phyloP scores from a whole-genome alignment of 2,113 vertebrate species.

The Onychostruthus taczanowskii region DNA sequence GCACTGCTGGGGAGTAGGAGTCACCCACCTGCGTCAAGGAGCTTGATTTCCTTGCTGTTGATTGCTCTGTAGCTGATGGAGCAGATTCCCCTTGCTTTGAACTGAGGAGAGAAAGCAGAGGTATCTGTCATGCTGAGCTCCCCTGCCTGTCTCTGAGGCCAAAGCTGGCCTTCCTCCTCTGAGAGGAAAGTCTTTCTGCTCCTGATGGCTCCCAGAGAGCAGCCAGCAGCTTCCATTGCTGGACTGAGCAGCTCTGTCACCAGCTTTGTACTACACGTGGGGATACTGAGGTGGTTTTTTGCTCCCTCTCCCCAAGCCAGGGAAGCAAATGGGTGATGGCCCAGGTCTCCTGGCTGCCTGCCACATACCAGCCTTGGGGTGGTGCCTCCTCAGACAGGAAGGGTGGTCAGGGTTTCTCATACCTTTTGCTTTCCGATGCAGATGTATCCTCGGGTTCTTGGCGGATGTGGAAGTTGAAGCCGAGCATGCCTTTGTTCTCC shows the following conservation, averaged over 20 bases:
- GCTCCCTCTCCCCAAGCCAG: background rate
- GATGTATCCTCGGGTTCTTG: conserved; percentile 26
- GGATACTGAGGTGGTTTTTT: background rate
- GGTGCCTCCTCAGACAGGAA: background rate
- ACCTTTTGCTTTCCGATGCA: conserved; percentile 66
- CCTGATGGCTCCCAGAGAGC: background rate
- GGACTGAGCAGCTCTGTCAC: background rate
- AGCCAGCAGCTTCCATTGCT: background rate
- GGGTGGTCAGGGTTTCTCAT: background rate
- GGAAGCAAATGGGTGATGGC: accelerated
- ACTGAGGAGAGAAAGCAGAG: conserved; percentile 49
- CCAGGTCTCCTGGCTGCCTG: background rate
- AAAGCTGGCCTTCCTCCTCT: background rate
- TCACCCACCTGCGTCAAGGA: conserved; percentile 70
- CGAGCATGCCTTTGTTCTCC: conserved; percentile 82
- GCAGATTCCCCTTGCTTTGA: background rate
- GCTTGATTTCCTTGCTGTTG: conserved; percentile 55
- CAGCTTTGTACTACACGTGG: background rate
- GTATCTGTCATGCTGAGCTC: background rate
- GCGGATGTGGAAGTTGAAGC: conserved; percentile 75
- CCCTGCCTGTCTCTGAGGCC: background rate
- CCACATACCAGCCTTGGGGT: background rate
- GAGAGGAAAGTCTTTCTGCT: background rate
- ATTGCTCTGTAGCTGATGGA: background rate
- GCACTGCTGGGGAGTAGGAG: background rate